Conservation (phyloP, 92 coral and sea anemone genomes). For the Ricordea florida region DNA sequence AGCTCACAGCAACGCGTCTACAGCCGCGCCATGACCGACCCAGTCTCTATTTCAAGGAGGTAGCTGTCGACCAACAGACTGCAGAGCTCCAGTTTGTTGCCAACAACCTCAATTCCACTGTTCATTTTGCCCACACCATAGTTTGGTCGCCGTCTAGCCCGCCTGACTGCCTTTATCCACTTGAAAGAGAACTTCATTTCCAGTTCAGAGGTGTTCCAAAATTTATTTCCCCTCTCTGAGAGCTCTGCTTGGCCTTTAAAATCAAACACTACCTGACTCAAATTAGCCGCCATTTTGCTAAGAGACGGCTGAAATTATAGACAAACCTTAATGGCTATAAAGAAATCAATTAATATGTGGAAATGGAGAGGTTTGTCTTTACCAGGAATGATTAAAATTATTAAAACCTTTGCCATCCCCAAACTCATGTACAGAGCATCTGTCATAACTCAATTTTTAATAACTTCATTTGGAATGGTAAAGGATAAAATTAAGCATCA, state of each 20-base stretch:
- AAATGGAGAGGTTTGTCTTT: not conserved
- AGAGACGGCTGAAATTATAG: not conserved
- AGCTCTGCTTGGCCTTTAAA: too few relatives aligned
- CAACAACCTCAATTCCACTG: slow-evolving; percentile 10
- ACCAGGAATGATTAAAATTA: not conserved
- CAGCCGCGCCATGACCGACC: too few relatives aligned
- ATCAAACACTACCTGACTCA: too few relatives aligned
- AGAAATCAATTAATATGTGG: not conserved
- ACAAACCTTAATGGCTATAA: too few relatives aligned
- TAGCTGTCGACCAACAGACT: slow-evolving; percentile 38
- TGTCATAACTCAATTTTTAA: not conserved
- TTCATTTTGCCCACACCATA: slow-evolving; percentile 37
- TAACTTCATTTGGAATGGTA: not conserved
- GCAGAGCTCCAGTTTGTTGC: slow-evolving; percentile 21
- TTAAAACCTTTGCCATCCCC: not conserved
- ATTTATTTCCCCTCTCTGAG: too few relatives aligned
- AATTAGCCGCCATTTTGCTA: too few relatives aligned
- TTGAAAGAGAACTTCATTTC: too few relatives aligned
- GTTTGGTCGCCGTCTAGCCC: slow-evolving; percentile 18
- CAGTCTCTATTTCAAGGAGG: slow-evolving; percentile 22
- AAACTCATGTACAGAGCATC: slow-evolving; percentile 3
- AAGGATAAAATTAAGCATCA: not conserved
- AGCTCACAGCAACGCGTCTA: too few relatives aligned
- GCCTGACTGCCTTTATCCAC: slow-evolving; percentile 33
- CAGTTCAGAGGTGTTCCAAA: too few relatives aligned